Percentiles rank a stretch among this genome's conserved stretches.
Evolutionary conservation across 1,140 invertebrate genomes (phyloP).

Genomic region (Arctopsyche grandis): DNA sequence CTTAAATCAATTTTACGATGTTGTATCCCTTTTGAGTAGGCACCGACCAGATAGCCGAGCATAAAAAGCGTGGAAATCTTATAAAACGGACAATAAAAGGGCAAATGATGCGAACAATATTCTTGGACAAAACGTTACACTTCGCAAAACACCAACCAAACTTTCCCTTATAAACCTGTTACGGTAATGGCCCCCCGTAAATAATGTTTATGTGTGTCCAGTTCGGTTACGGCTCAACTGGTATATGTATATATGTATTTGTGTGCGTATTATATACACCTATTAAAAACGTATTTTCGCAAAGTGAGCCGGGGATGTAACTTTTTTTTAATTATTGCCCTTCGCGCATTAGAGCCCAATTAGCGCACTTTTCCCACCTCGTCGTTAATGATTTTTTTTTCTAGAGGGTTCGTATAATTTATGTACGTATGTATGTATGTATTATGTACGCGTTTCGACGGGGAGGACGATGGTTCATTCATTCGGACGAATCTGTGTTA

Average conservation of each 20-base stretch:
- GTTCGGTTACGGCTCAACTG: not conserved
- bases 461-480: too few relatives aligned
- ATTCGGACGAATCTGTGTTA: constrained; percentile 10
- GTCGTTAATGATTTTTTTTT: too few relatives aligned
- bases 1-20: constrained; percentile 29
- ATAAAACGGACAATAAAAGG: constrained; percentile 30
- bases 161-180: constrained; percentile 21
- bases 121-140: constrained; percentile 20
- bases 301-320: too few relatives aligned
- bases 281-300: too few relatives aligned
- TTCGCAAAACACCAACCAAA: not conserved
- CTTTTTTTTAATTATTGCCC: too few relatives aligned
- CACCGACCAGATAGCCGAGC: not conserved
- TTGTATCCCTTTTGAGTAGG: not conserved
- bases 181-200: constrained; percentile 33
- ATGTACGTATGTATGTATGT: too few relatives aligned
- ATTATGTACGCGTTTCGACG: too few relatives aligned
- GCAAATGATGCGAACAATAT: constrained; percentile 32
- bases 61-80: constrained; percentile 25
- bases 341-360: too few relatives aligned
- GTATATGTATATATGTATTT: not conserved
- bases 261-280: not conserved
- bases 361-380: too few relatives aligned
- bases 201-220: constrained; percentile 34
- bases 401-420: too few relatives aligned